phyloP scores from a whole-genome alignment of 2,888 invertebrate genomes.

The Xestoiulus laeticollis region DNA sequence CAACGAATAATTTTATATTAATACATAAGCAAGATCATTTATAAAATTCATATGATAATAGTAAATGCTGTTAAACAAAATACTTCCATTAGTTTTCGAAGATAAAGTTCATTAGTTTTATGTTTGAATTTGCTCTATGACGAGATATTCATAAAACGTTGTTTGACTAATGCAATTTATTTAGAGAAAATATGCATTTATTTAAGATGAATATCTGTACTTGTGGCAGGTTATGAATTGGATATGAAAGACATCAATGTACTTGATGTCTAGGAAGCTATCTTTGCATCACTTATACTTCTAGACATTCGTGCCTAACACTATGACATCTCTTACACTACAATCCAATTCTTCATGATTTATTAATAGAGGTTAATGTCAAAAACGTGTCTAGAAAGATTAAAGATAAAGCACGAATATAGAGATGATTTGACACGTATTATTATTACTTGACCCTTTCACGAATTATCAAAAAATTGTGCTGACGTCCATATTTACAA shows the following conservation, averaged over 20 bases:
- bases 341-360: neutral
- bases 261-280: neutral
- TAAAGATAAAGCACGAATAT: neutral
- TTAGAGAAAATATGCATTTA: neutral
- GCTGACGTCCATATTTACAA: no score
- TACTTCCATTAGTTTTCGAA: no score
- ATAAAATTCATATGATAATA: no score
- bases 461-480: neutral
- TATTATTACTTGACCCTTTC: neutral
- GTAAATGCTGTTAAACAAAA: no score
- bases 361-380: neutral
- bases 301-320: neutral
- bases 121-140: neutral
- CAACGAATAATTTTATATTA: no score
- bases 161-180: neutral
- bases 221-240: neutral
- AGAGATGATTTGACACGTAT: neutral
- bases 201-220: neutral
- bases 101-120: no score
- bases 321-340: neutral
- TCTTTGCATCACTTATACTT: neutral
- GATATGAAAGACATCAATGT: neutral
- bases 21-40: no score
- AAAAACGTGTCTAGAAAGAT: slow-evolving; percentile 32
- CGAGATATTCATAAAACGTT: neutral